phyloP scores from a whole-genome alignment of 2,113 vertebrate genomes.

The Burhinus bistriatus region DNA sequence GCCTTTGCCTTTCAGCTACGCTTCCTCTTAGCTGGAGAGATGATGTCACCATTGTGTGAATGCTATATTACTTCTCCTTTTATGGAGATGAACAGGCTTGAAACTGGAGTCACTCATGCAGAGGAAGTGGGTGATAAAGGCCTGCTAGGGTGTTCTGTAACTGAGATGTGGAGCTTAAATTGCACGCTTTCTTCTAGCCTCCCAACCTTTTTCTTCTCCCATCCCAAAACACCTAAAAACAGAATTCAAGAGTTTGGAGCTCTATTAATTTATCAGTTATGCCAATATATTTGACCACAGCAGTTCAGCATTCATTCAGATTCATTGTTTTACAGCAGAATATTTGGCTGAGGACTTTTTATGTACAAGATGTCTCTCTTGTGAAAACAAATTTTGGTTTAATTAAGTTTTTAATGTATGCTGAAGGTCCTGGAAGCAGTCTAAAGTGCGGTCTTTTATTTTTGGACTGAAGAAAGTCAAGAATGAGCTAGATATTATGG shows the following conservation, averaged over 20 bases:
- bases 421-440: background rate
- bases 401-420: background rate
- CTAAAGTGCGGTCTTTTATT: background rate
- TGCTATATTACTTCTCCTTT: conserved; percentile 73
- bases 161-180: background rate
- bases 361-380: background rate
- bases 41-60: conserved; percentile 74
- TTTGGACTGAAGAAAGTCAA: background rate
- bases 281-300: background rate
- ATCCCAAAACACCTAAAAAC: background rate
- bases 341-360: background rate
- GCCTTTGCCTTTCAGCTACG: conserved; percentile 49
- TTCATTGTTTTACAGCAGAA: background rate
- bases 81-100: conserved; percentile 73
- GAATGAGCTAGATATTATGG: background rate
- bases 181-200: background rate
- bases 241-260: background rate
- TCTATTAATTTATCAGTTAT: background rate
- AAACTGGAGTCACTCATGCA: conserved; percentile 45
- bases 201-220: background rate
- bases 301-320: background rate
- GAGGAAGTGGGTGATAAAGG: conserved; percentile 71
- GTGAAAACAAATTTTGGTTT: background rate
- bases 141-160: conserved; percentile 19
- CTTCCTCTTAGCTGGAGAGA: conserved; percentile 71